Conservation (phyloP, 2,888 invertebrate genomes). For the Zele albiditarsus region DNA sequence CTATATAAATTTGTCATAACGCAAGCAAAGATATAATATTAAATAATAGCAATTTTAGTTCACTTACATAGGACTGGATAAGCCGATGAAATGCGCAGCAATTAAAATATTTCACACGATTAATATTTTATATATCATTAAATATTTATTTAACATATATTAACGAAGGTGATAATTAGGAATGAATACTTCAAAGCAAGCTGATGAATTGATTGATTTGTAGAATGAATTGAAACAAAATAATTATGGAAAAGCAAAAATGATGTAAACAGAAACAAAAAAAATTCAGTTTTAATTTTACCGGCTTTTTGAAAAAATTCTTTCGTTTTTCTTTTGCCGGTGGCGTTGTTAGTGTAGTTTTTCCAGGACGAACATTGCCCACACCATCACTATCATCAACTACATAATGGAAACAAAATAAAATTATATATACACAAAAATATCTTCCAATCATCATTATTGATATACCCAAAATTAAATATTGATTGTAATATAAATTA, state of each 20-base stretch:
- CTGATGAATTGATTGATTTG: background rate
- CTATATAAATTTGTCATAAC: background rate
- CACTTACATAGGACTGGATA: slow-evolving; percentile 71
- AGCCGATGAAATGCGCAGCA: slow-evolving; percentile 67
- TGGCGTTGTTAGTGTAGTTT: slow-evolving; percentile 87
- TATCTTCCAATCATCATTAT: background rate
- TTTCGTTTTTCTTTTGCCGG: slow-evolving; percentile 97
- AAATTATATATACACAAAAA: background rate
- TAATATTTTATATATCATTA: slow-evolving; percentile 54
- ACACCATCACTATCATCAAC: slow-evolving; percentile 92
- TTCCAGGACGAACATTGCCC: slow-evolving; percentile 85
- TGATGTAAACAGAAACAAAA: background rate
- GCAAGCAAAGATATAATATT: background rate
- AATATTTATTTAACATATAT: background rate
- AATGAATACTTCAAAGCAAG: background rate
- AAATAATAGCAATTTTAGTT: slow-evolving; percentile 47
- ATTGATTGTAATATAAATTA: background rate
- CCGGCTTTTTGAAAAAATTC: slow-evolving; percentile 96
- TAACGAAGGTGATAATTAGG: background rate
- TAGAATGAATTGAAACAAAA: slow-evolving; percentile 24
- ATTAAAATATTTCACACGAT: slow-evolving; percentile 68
- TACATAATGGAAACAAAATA: slow-evolving; percentile 8
- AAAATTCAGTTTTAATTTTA: slow-evolving; percentile 52
- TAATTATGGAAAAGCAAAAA: background rate
- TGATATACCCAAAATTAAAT: background rate